Conservation (phyloP, 2,888 invertebrate genomes). For the Prostheceraeus crozeri region DNA sequence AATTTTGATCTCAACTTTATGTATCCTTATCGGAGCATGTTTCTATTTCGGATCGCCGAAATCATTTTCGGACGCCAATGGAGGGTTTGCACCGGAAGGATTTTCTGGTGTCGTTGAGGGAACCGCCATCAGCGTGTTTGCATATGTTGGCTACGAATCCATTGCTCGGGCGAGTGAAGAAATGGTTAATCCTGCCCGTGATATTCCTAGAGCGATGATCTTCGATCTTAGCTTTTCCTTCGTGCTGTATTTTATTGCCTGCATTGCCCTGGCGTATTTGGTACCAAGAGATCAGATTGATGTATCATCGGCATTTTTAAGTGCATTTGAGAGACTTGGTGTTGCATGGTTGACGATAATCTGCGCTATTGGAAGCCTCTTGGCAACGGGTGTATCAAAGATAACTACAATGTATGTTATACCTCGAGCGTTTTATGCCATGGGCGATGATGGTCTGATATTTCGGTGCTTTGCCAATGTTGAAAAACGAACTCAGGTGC, state of each 20-base stretch:
- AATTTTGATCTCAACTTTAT: constrained; percentile 31
- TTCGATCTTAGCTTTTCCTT: constrained; percentile 31
- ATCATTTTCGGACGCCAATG: constrained; percentile 31
- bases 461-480: constrained; percentile 34
- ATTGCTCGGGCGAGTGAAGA: constrained; percentile 36
- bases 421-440: constrained; percentile 34
- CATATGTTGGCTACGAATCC: constrained; percentile 35
- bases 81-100: constrained; percentile 36
- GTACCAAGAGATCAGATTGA: constrained; percentile 27
- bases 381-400: constrained; percentile 39
- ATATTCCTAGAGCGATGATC: constrained; percentile 36
- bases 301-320: constrained; percentile 34
- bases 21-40: too few species aligned
- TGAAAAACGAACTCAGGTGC: constrained; percentile 23
- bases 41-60: constrained; percentile 27
- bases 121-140: constrained; percentile 33
- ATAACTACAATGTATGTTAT: constrained; percentile 35
- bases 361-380: constrained; percentile 28
- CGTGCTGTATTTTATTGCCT: constrained; percentile 35
- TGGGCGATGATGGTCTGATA: constrained; percentile 37
- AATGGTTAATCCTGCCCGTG: constrained; percentile 32
- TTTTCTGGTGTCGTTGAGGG: constrained; percentile 31
- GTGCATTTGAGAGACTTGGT: constrained; percentile 17
- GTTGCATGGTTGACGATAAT: constrained; percentile 27
- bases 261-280: constrained; percentile 31